phyloP scores from a whole-genome alignment of 2,888 invertebrate genomes.

The Sphecodes monilicornis region DNA sequence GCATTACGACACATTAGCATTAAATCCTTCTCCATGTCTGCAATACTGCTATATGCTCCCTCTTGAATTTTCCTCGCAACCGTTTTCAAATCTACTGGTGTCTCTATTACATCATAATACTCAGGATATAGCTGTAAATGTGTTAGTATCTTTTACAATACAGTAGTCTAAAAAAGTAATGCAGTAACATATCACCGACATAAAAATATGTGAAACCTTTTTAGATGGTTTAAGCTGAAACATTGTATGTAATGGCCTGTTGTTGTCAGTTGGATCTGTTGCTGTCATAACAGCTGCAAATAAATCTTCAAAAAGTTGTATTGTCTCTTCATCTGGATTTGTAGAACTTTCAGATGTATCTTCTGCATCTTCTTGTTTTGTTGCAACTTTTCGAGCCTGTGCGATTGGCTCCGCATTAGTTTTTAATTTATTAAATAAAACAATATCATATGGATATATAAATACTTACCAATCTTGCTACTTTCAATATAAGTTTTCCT shows the following conservation, averaged over 20 bases:
- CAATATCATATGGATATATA: neutral
- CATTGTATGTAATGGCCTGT: constrained; percentile 92
- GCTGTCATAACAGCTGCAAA: constrained; percentile 96
- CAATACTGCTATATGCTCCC: constrained; percentile 91
- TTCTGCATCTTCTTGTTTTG: constrained; percentile 87
- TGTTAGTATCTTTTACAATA: constrained; percentile 20
- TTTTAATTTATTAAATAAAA: neutral
- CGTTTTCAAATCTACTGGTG: constrained; percentile 96
- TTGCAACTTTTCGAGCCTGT: constrained; percentile 78
- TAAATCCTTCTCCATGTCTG: constrained; percentile 95
- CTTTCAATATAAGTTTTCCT: constrained; percentile 86
- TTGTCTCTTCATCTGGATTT: constrained; percentile 90
- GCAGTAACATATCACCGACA: constrained; percentile 20
- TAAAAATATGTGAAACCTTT: constrained; percentile 85
- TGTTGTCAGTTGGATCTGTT: constrained; percentile 89
- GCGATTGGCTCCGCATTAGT: constrained; percentile 19
- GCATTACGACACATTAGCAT: constrained; percentile 97
- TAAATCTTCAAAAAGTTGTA: constrained; percentile 93
- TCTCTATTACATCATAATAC: constrained; percentile 97
- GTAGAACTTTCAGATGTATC: constrained; percentile 91
- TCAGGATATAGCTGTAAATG: constrained; percentile 92
- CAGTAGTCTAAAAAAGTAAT: constrained; percentile 9
- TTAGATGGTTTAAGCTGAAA: constrained; percentile 97
- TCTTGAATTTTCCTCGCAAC: constrained; percentile 96
- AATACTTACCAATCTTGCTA: constrained; percentile 84